These are phyloP conservation scores for Sminthurides aquaticus DNA, from an alignment of 2,888 invertebrate species.

Conservation along the genomic window DNA sequence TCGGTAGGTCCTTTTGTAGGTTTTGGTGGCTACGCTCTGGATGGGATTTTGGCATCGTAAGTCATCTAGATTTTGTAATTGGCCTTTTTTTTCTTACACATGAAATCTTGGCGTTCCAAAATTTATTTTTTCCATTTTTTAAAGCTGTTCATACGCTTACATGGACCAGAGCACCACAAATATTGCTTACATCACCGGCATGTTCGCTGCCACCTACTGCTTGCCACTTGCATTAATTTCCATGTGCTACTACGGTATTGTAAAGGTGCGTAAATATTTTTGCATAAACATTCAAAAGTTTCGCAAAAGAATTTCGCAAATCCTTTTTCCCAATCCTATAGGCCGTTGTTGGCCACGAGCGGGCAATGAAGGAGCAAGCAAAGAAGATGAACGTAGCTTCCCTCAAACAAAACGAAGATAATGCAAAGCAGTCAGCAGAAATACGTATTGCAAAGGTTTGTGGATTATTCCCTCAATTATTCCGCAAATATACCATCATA, in stretches of 20 bases:
- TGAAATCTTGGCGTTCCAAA: neutral
- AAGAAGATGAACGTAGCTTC: conserved; percentile 91
- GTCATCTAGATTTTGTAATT: too few species aligned
- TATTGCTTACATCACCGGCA: conserved; percentile 69
- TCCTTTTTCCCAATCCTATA: conserved; percentile 43
- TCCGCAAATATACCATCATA: too few species aligned
- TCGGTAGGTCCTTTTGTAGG: conserved; percentile 48
- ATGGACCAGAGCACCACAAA: conserved; percentile 66
- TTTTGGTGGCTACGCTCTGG: conserved; percentile 44
- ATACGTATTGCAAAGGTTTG: conserved; percentile 79
- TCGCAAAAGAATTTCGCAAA: too few species aligned
- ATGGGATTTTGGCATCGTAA: conserved; percentile 33
- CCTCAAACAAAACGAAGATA: conserved; percentile 64
- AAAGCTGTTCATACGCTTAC: conserved; percentile 74
- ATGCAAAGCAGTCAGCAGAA: conserved; percentile 71
- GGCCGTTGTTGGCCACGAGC: conserved; percentile 78
- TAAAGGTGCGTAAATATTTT: conserved; percentile 50
- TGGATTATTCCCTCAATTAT: conserved; percentile 19
- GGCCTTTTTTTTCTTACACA: neutral
- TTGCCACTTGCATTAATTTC: conserved; percentile 69
- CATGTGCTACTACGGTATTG: conserved; percentile 81
- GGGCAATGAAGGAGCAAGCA: conserved; percentile 78
- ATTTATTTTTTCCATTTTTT: conserved; percentile 1
- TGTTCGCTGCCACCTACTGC: conserved; percentile 71
- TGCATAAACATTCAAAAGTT: too few species aligned